A percentile compares a stretch with the other conserved stretches of the same genome.
These are phyloP conservation scores for Cepaea nemoralis DNA, from an alignment of 1,140 invertebrate genomes.

Conservation along the genomic window DNA sequence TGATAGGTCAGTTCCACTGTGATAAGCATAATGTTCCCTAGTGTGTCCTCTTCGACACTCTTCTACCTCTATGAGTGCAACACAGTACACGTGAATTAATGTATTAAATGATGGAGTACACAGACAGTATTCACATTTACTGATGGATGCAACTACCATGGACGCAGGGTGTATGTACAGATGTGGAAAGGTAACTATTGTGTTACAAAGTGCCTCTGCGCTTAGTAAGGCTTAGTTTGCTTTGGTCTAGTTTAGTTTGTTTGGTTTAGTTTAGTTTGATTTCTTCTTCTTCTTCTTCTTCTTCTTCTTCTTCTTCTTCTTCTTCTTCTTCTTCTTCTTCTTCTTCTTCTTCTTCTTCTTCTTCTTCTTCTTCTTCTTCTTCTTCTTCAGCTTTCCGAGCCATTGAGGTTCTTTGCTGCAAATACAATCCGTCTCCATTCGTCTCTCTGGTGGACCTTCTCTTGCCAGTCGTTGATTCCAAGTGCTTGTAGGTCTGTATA, in stretches of 20 bases:
- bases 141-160: too few species aligned
- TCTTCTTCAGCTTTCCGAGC: background rate
- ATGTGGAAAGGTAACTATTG: background rate
- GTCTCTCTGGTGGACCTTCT: background rate
- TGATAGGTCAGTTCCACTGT: background rate
- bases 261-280: background rate
- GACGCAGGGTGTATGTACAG: too few species aligned
- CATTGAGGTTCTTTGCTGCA: background rate
- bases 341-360: background rate
- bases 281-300: background rate
- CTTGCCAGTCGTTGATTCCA: background rate
- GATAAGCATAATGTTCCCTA: background rate
- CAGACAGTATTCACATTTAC: too few species aligned
- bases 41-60: background rate
- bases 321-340: background rate
- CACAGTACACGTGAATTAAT: background rate
- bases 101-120: too few species aligned
- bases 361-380: background rate
- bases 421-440: background rate
- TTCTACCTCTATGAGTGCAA: background rate
- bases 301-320: background rate
- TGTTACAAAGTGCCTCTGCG: background rate
- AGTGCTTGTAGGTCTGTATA: background rate
- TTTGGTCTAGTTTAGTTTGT: background rate
- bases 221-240: background rate